These are phyloP conservation scores for Magallana ariakensis DNA, from an alignment of 1,140 invertebrate species.

Conservation along the genomic window DNA sequence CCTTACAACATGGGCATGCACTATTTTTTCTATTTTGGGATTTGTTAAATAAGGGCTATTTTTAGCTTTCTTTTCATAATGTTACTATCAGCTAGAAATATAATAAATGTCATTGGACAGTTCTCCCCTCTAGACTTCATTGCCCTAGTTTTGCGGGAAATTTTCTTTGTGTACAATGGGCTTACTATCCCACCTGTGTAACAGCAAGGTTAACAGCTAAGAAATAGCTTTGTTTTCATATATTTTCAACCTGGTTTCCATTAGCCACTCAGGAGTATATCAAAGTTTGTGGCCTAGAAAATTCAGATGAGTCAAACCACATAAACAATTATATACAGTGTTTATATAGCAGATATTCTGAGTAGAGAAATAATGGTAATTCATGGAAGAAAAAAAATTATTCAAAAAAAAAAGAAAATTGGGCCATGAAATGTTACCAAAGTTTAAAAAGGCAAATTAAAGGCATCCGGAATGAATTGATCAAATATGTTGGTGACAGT, in stretches of 20 bases:
- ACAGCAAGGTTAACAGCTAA: neutral
- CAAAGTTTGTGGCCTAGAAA: no score
- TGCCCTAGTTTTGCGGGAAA: neutral
- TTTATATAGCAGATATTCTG: no score
- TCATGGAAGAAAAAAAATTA: neutral
- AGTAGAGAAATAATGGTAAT: no score
- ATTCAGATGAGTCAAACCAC: no score
- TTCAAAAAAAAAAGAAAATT: neutral
- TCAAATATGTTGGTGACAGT: constrained; percentile 6
- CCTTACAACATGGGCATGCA: no score
- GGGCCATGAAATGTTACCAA: neutral
- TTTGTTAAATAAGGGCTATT: neutral
- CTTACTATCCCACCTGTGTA: neutral
- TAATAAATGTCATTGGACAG: neutral
- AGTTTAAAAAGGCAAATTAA: constrained; percentile 3
- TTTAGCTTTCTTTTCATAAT: constrained; percentile 26
- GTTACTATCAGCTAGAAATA: neutral
- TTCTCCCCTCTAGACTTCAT: neutral
- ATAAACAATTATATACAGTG: no score
- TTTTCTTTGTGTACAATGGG: neutral
- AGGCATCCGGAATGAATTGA: neutral
- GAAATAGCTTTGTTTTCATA: no score
- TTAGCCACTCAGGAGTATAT: no score
- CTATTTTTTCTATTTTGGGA: no score
- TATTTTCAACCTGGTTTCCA: no score